A percentile compares a stretch with the other conserved stretches of the same genome.
These are phyloP conservation scores for Pogona vitticeps DNA, from an alignment of 2,113 vertebrate species.

Conservation along the genomic window DNA sequence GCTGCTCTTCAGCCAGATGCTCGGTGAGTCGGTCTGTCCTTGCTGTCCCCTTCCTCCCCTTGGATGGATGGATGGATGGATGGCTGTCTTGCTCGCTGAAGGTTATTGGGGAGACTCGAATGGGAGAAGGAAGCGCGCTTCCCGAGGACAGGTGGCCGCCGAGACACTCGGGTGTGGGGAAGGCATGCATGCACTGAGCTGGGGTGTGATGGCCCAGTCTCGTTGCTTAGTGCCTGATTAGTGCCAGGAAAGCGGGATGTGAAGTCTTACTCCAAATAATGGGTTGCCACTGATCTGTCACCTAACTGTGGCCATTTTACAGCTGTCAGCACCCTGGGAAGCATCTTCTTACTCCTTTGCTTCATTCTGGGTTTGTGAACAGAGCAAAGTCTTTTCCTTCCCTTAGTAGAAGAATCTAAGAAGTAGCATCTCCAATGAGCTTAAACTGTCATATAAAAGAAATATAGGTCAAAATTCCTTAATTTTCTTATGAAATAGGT, in stretches of 20 bases:
- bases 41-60: not conserved
- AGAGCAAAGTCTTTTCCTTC: not conserved
- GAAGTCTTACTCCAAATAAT: not conserved
- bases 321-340: not conserved
- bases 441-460: not conserved
- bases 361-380: not conserved
- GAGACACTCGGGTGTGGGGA: not conserved
- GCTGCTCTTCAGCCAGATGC: constrained; percentile 96
- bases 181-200: not conserved
- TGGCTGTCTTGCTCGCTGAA: not conserved
- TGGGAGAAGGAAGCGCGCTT: not conserved
- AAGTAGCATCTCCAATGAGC: not conserved
- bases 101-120: constrained; percentile 11
- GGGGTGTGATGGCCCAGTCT: not conserved
- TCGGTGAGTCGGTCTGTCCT: constrained; percentile 83
- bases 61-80: not conserved
- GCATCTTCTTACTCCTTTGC: not conserved
- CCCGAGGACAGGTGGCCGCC: not conserved
- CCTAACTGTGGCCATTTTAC: not conserved
- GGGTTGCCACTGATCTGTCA: not conserved
- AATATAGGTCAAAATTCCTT: too few species aligned
- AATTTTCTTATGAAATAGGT: not conserved
- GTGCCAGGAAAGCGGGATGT: too few species aligned
- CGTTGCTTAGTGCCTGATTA: not conserved
- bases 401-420: not conserved